Base-by-base conservation (phyloP, 1,140 invertebrate genomes). In the Dolichoris vasculosae region DNA sequence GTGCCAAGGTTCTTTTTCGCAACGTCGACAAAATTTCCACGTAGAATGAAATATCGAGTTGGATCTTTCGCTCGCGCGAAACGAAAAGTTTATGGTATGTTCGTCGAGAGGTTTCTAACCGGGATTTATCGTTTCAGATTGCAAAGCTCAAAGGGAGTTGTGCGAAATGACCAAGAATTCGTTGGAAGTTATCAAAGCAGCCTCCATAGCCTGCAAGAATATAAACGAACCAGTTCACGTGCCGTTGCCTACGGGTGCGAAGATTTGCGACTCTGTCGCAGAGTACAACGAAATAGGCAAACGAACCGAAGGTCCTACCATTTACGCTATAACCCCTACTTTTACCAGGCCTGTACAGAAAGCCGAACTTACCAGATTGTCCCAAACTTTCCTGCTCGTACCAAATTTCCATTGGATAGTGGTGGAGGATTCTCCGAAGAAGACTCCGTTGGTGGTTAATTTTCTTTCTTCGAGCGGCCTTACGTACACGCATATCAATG, bases 361-460 rank as follows among this genome's bases (percentile, higher is more conserved):
- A 93, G 98, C 98, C 30, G 98, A 99, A 91, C 93, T 99, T 17
- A 98, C 97, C 69, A 95, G 98, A 89, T 93, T 99, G 15, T 97
- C 97, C 7, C 97, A 99, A 90, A 97, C 98, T 0, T 95, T 99
- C 83, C 95, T 96, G 88, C 95, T 97, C 84, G 95, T 99, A 46
- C 96, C 96, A 80, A 97, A 98, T 90, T 94, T 99, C 82, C 98
- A 99, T 92, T 99, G 99, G 99, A 97, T 99, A 88, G 92, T 99
- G 59, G 95, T 99, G 17, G 99, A 99, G 94, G 99, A 99, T 93
- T 94, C 97, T 0, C 93, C 94, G 6, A 92, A 91, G 23, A 98
- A 96, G 90, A 97, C 96, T 1, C 89, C 94, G 48, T 93, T 99
- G 76, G 98, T 99, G 0, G 94, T 93, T 2, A 96, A 97, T 86